Evolutionary conservation across 2,797 vertebrate genomes (phyloP), one percentile per base, ranked within the genome.

Genomic region (Lutjanus campechanus): DNA sequence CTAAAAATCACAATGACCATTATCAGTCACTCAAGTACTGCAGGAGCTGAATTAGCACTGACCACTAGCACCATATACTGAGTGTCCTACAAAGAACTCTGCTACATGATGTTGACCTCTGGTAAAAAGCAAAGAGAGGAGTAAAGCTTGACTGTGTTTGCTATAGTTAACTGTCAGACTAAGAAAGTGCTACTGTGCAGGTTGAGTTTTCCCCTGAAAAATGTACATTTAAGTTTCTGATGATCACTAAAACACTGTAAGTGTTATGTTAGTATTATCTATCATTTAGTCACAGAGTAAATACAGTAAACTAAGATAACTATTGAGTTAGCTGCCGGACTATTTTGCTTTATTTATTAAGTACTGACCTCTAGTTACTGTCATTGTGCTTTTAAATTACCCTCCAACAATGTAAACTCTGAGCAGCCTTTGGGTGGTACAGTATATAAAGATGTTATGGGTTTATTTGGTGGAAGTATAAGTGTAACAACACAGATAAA

Each of bases 131-230:
- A 56, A 63, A 47, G 9, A 47, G 16, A 58, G 11, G 15, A 29
- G 11, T 41, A 73, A 36, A 13, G 51, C 40, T 41, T 60, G 11
- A 53, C 19, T 46, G 44, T 40, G 12, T 40, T 56, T 76, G n/a
- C 36, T 69, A 22, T 12, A 20, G 40, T 49, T 19, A 12, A 5
- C 47, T 63, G n/a, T 58, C 62, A 22, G 22, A 73, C 62, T 7
- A 79, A 66, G 62, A 90, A 89, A 89, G 87, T 91, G 82, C 79
- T 89, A 82, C 36, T 81, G 70, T 88, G 77, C 86, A 90, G 88
- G 61, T 70, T 19, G 63, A 50, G 11, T 40, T 69, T 49, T 47
- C 17, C 41, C 16, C 46, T 62, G 44, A 69, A 76, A 65, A 53
- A 63, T 40, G 8, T n/a, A 76, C n/a, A 19, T 64, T 55, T 11